Conservation (phyloP, 2,113 vertebrate species). For the Drymodes brunneopygia region DNA sequence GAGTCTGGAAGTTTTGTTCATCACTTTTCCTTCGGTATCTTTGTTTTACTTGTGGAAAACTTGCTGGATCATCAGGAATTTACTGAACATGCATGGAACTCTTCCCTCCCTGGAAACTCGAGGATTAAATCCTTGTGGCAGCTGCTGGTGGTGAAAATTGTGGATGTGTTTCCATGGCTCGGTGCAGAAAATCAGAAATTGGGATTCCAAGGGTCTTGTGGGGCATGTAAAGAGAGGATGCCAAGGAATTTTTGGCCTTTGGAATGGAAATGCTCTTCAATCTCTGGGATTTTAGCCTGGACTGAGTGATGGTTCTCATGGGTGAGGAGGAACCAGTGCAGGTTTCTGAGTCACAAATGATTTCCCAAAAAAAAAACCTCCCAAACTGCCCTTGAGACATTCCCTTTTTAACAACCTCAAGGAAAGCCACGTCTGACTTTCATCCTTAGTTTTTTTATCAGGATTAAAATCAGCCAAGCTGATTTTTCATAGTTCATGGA, state of each 20-base stretch:
- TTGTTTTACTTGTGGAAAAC: background rate
- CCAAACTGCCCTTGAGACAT: background rate
- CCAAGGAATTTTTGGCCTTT: constrained; percentile 30
- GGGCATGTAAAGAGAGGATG: background rate
- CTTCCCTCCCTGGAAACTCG: background rate
- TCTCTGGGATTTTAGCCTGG: background rate
- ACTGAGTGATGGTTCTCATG: background rate
- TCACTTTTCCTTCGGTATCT: background rate
- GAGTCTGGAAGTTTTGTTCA: constrained; percentile 21
- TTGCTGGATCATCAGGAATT: background rate
- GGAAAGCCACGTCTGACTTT: background rate
- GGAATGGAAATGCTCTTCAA: constrained; percentile 32
- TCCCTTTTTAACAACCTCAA: background rate
- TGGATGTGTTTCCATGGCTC: background rate
- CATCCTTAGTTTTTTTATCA: background rate
- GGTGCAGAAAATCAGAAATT: background rate
- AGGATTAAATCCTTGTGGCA: background rate
- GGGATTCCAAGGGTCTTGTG: background rate
- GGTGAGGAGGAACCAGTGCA: background rate
- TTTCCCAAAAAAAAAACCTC: background rate
- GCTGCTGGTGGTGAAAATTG: background rate
- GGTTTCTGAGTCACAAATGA: background rate
- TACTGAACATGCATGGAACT: background rate
- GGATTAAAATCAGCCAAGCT: background rate
- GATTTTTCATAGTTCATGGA: background rate